phyloP scores from a whole-genome alignment of 2,113 vertebrate species.

The Pelecanus crispus region DNA sequence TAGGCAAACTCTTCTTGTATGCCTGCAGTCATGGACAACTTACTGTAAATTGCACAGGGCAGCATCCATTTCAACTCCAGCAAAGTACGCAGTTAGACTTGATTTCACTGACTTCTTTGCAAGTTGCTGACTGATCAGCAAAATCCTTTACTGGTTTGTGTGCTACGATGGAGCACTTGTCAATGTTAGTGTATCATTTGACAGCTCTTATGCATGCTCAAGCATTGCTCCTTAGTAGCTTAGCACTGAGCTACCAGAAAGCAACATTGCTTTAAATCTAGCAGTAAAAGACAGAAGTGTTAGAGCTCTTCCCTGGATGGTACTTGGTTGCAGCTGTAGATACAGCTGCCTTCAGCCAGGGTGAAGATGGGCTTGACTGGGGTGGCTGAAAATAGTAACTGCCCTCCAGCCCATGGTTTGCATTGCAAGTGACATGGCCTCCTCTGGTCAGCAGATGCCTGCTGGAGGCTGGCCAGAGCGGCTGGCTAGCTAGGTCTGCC shows the following conservation, averaged over 20 bases:
- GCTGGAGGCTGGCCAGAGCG: background rate
- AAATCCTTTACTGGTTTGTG: background rate
- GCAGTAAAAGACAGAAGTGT: background rate
- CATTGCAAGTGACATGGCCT: background rate
- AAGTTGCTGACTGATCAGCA: background rate
- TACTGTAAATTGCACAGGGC: background rate
- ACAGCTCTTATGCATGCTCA: background rate
- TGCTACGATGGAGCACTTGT: background rate
- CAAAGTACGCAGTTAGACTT: background rate
- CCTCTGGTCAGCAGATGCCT: background rate
- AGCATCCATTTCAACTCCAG: background rate
- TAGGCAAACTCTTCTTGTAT: background rate
- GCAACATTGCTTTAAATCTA: accelerated
- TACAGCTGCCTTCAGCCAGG: accelerated
- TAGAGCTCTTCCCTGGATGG: background rate
- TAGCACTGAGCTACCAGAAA: background rate
- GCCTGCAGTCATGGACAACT: background rate
- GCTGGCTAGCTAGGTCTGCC: background rate
- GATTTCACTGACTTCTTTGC: background rate
- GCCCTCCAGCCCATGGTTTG: too few relatives aligned
- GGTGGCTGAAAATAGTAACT: background rate
- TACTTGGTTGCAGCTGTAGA: background rate
- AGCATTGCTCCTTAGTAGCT: background rate
- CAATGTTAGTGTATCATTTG: accelerated
- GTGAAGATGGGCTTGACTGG: background rate